Evolutionary conservation across 1,140 invertebrate genomes (phyloP).

Genomic region (Drosophila murphyi): DNA sequence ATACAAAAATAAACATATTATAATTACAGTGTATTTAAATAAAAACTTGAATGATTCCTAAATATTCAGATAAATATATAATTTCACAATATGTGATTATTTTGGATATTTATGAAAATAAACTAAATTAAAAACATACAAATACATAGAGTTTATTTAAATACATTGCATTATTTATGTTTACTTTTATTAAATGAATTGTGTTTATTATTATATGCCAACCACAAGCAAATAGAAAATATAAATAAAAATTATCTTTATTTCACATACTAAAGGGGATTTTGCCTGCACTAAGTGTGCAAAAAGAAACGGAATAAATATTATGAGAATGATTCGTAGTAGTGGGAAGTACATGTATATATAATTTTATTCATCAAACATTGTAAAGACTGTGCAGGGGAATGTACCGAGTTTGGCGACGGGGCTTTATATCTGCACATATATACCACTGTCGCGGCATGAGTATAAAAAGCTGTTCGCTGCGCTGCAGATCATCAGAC

Average conservation of each 20-base stretch:
- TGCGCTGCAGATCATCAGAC: constrained; percentile 26
- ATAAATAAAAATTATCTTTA: neutral
- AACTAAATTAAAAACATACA: no score
- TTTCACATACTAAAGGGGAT: constrained; percentile 10
- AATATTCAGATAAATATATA: no score
- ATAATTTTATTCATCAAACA: constrained; percentile 15
- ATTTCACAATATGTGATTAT: no score
- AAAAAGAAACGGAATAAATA: neutral
- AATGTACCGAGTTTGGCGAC: constrained; percentile 25
- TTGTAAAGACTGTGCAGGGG: constrained; percentile 11
- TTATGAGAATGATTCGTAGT: constrained; percentile 1
- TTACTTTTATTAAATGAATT: no score
- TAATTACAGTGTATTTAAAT: no score
- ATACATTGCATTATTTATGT: no score
- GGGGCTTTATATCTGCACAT: neutral
- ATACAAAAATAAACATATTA: no score
- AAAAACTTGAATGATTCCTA: no score
- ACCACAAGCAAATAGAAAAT: no score
- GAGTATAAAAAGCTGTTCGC: constrained; percentile 49
- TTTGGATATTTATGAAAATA: no score
- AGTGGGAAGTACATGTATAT: constrained; percentile 26
- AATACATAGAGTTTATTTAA: neutral
- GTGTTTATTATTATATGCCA: no score
- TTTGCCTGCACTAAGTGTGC: neutral
- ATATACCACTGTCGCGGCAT: neutral